Evolutionary conservation across 2,113 vertebrate genomes (phyloP), one percentile per base, ranked within the genome.

Genomic region (Condylura cristata): DNA sequence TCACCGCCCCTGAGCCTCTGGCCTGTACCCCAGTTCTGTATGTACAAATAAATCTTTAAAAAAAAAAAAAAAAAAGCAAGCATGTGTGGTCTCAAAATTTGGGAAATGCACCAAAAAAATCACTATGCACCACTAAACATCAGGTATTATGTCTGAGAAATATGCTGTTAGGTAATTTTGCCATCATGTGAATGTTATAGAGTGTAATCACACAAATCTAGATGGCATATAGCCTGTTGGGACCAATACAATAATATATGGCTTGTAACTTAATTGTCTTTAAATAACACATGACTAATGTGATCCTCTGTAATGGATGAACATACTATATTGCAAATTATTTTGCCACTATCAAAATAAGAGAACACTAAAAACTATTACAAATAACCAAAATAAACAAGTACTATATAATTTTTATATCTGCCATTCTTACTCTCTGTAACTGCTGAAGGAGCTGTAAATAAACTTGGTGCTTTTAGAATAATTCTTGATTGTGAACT

Each of bases 251-350:
- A 6, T 53, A 41, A 41, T 26, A 41, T 71, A n/a, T 34, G n/a
- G 65, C 20, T 20, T n/a, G 28, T 66, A 24, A 20, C 37, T 37
- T 22, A 61, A 61, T 22, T 71, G 20, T 41, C 51, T 53, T 53
- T 70, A 68, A 37, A 30, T 18, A 22, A 39, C 66, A 70, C 34
- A 41, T 39, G 22, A 22, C 68, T 41, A 53, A 65, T 58, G 28
- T 41, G 32, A 63, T 53, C 46, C 7, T 86, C 41, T 66, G 10
- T 91, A 81, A 82, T 51, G 70, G 83, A 44, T 61, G 34, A 39
- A 83, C 51, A 63, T 63, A 70, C 9, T 70, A 91, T 70, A 91
- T 32, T 78, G 78, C 18, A 83, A 91, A 83, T 76, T 66, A 65
- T 26, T 80, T 86, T 3, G 9, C 22, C 58, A 56, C 86, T 28